Evolutionary conservation across 2,888 invertebrate genomes (phyloP), one percentile per base, ranked within the genome.

Genomic region (Hermaeophaga mercurialis): DNA sequence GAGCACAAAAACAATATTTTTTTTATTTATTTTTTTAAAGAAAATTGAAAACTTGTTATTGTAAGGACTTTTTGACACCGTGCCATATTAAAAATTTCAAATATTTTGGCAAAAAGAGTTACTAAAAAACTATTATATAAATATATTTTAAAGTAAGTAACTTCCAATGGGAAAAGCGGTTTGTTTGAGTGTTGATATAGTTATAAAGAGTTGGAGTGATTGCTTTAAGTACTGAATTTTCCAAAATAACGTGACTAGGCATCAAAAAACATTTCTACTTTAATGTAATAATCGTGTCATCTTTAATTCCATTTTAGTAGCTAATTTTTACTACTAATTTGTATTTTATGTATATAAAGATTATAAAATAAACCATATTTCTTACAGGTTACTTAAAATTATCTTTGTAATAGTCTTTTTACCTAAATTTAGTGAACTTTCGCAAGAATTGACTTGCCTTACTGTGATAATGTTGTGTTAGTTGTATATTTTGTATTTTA

Each of bases 391-490:
- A 50, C 50, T 50, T 50, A 50, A 50, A 18, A 33, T 39, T 41
- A 26, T 41, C 15, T 47, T 34, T 47, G 36, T 52, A 24, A 12
- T 9, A 19, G 22, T 24, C 15, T 22, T 34, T 47, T 45, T 47
- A 41, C 11, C 12, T 41, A 43, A 31, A 38, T 45, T 22, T 39
- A 38, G 44, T 39, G 45, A 18, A 57, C 61, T 39, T 46, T 47
- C 31, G 55, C 46, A 56, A 58, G 61, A 33, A 44, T 52, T 43
- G 50, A 57, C 67, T 68, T 67, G 67, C 68, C 66, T 59, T 66
- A 63, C 70, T 70, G 70, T 70, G 70, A 70, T 70, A 70, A 65
- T 71, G 70, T 72, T 63, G 61, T 60, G 63, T 62, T 60, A 63
- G 58, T 60, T 68, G 66, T 68, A 67, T 67, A 68, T 68, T 67